Evolutionary conservation across 1,140 invertebrate species (phyloP).

Genomic region (Melitaea cinxia): DNA sequence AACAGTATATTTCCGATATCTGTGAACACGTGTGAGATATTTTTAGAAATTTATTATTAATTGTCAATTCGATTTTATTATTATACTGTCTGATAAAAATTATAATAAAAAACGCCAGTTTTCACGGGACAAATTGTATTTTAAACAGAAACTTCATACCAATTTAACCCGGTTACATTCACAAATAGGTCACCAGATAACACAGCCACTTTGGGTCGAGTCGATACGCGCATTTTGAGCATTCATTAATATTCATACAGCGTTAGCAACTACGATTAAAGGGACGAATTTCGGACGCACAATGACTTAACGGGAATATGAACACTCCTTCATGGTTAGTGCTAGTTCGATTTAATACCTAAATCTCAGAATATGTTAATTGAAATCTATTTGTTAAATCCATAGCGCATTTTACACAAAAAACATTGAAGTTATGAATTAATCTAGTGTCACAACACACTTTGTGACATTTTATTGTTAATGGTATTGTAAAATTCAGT

Average conservation of each 20-base stretch:
- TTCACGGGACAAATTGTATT: background rate
- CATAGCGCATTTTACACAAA: no score
- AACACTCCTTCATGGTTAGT: conserved; percentile 22
- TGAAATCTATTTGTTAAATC: no score
- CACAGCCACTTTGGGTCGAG: conserved; percentile 26
- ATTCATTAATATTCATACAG: conserved; percentile 37
- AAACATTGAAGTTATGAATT: no score
- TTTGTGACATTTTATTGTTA: no score
- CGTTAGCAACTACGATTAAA: conserved; percentile 29
- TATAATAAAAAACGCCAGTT: background rate
- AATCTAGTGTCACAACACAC: no score
- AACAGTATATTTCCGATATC: no score
- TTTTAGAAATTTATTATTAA: no score
- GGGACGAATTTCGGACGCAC: conserved; percentile 21
- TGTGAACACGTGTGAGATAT: no score
- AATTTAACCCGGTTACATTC: conserved; percentile 28
- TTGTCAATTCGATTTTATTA: no score
- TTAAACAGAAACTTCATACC: background rate
- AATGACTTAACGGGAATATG: conserved; percentile 19
- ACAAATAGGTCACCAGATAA: conserved; percentile 29
- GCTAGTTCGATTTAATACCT: no score
- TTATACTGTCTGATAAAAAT: background rate
- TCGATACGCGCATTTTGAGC: conserved; percentile 32
- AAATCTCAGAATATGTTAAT: no score
- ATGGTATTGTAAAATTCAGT: no score